Evolutionary conservation across 2,797 vertebrate species (phyloP).

Genomic region (Borostomias antarcticus): DNA sequence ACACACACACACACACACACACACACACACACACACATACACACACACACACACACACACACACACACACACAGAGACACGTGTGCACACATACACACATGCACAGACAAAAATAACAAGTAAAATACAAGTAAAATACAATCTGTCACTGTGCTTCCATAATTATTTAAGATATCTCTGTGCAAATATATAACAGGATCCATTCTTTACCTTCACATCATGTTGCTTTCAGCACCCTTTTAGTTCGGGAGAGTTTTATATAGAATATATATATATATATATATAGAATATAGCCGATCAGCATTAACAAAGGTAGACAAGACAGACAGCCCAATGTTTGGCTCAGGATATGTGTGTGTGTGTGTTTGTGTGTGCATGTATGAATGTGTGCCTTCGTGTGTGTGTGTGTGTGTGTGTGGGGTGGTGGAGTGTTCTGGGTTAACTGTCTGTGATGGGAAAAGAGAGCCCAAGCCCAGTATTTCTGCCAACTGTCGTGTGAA

Average conservation of each 20-base stretch:
- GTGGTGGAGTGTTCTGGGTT: slow-evolving; percentile 6
- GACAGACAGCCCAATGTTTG: neutral
- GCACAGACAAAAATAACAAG: too few species aligned
- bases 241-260: slow-evolving; percentile 5
- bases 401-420: slow-evolving; percentile 3
- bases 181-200: neutral
- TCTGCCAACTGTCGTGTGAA: slow-evolving; percentile 10
- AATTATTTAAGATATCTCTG: neutral
- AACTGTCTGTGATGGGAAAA: slow-evolving; percentile 9
- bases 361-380: neutral
- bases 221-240: slow-evolving; percentile 1
- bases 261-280: too few species aligned
- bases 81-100: neutral
- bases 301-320: neutral
- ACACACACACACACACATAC: neutral
- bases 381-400: neutral
- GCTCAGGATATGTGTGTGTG: neutral
- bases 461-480: neutral
- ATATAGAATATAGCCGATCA: slow-evolving; percentile 2
- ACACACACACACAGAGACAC: neutral
- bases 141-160: neutral
- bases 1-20: neutral
- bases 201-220: neutral
- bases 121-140: neutral
- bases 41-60: neutral